Evolutionary conservation across 2,113 vertebrate species (phyloP).

Genomic region (Sylvietta virens): DNA sequence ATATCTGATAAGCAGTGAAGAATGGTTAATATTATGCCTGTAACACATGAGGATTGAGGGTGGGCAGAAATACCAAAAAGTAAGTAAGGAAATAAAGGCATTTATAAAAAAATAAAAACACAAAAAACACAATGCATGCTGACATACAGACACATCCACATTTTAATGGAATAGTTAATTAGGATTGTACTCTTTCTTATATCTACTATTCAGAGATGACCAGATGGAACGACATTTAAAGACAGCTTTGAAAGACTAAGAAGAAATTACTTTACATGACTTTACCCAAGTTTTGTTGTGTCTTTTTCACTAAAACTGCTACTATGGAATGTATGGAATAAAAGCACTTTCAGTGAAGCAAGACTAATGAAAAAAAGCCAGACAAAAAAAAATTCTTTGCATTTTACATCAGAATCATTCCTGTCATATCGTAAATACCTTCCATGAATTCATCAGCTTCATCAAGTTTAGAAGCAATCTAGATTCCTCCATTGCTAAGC

Average conservation of each 20-base stretch:
- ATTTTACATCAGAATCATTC: not conserved
- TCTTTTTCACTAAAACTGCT: not conserved
- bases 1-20: not conserved
- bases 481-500: not conserved
- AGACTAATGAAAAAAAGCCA: not conserved
- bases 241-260: not conserved
- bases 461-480: slow-evolving; percentile 6
- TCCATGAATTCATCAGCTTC: not conserved
- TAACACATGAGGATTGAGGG: not conserved
- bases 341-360: not conserved
- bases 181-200: not conserved
- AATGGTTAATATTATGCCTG: not conserved
- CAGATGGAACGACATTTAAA: not conserved
- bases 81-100: not conserved
- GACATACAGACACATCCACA: not conserved
- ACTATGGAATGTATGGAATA: not conserved
- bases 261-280: not conserved
- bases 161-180: not conserved
- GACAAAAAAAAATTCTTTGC: not conserved
- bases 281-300: not conserved
- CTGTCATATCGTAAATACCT: not conserved
- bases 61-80: not conserved
- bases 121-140: not conserved
- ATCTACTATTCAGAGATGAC: not conserved
- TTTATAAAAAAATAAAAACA: not conserved